Evolutionary conservation across 2,888 invertebrate genomes (phyloP), one percentile per base, ranked within the genome.

Genomic region (Lysandra bellargus): DNA sequence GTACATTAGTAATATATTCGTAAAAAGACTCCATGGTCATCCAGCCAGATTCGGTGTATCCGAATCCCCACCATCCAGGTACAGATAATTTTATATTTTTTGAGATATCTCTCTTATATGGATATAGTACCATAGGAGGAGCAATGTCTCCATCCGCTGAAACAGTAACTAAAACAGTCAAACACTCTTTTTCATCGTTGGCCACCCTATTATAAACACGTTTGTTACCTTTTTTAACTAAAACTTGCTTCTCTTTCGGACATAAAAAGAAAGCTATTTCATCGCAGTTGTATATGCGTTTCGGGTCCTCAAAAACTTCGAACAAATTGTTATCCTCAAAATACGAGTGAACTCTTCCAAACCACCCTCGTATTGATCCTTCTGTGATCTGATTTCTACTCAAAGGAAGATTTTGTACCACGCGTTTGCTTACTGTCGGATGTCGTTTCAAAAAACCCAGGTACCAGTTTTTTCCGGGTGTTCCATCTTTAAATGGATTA

Each of bases 401-500:
- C 40, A 23, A 40, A 9, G 78, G 40, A 14, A 78, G 44, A n/a
- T 37, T 44, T 75, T 73, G 76, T 76, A 49, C 33, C 14, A 79
- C 64, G 61, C 77, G 61, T 77, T 79, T 77, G 30, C 69, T n/a
- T 44, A 77, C 4, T 9, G 30, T 64, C 23, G 79, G 69, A 53
- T 79, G 77, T 40, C 37, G 57, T 69, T 30, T 44, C 49, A 77
- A 49, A 53, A 79, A 79, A 69, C 37, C 60, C 12, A 37, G n/a
- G 78, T 81, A 83, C 85, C 84, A 84, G 75, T 81, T 78, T 80
- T 81, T 82, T 57, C 84, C 85, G 9, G 84, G 83, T 30, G 81
- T 76, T 80, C 83, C 84, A 81, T 83, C 79, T 84, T 84, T 84
- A 81, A 84, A 85, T 60, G 82, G 81, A 80, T 84, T 83, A 61